Evolutionary conservation across 2,113 vertebrate genomes (phyloP).

Genomic region (Synchiropus splendidus): DNA sequence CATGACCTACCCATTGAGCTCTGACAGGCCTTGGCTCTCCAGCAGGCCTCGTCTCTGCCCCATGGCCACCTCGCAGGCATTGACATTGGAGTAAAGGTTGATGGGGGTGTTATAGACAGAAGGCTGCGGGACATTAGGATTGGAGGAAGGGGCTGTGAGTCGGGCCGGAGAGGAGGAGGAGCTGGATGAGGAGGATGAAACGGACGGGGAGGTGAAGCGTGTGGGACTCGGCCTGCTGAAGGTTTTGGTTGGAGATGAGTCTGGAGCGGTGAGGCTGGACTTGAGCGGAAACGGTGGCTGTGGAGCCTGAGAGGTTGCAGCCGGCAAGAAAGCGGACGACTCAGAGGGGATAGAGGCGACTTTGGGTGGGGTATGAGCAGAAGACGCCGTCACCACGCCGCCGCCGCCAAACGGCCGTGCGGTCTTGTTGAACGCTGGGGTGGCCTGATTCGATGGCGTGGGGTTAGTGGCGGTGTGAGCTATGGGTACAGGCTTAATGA

Average conservation of each 20-base stretch:
- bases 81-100: slow-evolving; percentile 71
- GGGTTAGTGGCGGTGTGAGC: slow-evolving; percentile 62
- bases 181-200: slow-evolving; percentile 51
- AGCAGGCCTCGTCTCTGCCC: slow-evolving; percentile 80
- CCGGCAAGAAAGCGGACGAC: slow-evolving; percentile 87
- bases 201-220: slow-evolving; percentile 42
- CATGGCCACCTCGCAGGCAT: slow-evolving; percentile 77
- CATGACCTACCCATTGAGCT: slow-evolving; percentile 87
- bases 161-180: slow-evolving; percentile 69
- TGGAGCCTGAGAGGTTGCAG: slow-evolving; percentile 59
- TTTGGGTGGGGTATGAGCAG: slow-evolving; percentile 65
- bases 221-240: slow-evolving; percentile 30
- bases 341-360: slow-evolving; percentile 89
- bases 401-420: slow-evolving; percentile 82
- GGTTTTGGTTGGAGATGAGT: slow-evolving; percentile 30
- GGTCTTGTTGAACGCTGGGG: slow-evolving; percentile 84
- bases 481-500: slow-evolving; percentile 93
- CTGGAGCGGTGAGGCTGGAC: slow-evolving; percentile 23
- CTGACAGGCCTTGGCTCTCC: slow-evolving; percentile 76
- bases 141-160: slow-evolving; percentile 63
- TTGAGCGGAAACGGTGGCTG: slow-evolving; percentile 60
- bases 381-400: slow-evolving; percentile 6
- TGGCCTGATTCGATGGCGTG: slow-evolving; percentile 57
- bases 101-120: slow-evolving; percentile 73
- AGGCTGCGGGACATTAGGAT: slow-evolving; percentile 78